A percentile compares a stretch with the other conserved stretches of the same genome.
Conservation (phyloP, 2,797 vertebrate genomes). For the Tinamus major region DNA sequence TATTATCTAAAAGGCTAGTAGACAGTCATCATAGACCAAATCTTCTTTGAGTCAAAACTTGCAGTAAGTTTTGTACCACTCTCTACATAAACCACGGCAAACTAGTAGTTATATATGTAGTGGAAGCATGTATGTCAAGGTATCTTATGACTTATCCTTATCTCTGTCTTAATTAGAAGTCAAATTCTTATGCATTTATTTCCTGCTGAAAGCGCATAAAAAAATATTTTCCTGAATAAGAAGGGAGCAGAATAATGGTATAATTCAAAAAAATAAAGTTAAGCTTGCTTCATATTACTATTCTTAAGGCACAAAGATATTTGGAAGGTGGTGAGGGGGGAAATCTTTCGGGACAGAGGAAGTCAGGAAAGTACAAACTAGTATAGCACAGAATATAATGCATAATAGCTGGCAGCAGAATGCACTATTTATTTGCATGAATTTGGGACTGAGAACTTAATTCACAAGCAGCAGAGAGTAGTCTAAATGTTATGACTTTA, state of each 20-base stretch:
- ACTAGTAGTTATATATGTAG: background rate
- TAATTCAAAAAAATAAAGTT: conserved; percentile 16
- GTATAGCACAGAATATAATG: conserved; percentile 29
- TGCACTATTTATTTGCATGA: conserved; percentile 47
- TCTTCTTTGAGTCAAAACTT: background rate
- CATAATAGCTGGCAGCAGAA: conserved; percentile 55
- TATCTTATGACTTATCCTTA: background rate
- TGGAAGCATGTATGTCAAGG: background rate
- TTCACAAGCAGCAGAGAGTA: conserved; percentile 21
- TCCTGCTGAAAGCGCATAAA: conserved; percentile 17
- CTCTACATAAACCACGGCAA: background rate
- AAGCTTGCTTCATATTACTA: conserved; percentile 11
- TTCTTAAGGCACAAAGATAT: conserved; percentile 44
- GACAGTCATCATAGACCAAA: background rate
- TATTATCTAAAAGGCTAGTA: background rate
- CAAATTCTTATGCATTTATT: conserved; percentile 10
- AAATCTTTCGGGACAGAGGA: background rate
- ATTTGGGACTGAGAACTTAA: conserved; percentile 29
- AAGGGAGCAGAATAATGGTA: conserved; percentile 9
- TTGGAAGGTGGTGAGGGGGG: background rate
- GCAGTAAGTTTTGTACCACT: background rate
- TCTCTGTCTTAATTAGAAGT: background rate
- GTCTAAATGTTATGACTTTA: conserved; percentile 32
- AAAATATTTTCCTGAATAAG: conserved; percentile 12
- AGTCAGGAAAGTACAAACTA: background rate